Evolutionary conservation across 1,140 invertebrate species (phyloP).

Genomic region (Drosophila elegans): DNA sequence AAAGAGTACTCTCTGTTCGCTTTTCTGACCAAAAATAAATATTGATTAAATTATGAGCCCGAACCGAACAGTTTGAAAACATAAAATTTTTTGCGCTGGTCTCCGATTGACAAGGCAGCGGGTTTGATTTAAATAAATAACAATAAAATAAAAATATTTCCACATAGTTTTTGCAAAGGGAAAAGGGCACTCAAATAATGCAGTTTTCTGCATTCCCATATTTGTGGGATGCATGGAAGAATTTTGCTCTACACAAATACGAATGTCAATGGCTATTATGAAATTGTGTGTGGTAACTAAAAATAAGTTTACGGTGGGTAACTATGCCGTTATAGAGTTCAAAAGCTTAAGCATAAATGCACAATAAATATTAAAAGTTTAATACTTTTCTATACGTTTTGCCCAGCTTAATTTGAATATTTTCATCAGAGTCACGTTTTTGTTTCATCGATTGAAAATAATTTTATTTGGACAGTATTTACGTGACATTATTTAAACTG

Average conservation of each 20-base stretch:
- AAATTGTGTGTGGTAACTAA: conserved; percentile 22
- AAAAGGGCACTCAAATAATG: background rate
- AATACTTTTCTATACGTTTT: background rate
- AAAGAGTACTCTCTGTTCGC: conserved; percentile 25
- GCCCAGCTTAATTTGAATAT: background rate
- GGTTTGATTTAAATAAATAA: conserved; percentile 58
- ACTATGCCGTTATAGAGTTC: conserved; percentile 1
- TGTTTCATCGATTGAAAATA: too few species aligned
- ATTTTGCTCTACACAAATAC: conserved; percentile 12
- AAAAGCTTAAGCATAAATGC: conserved; percentile 30
- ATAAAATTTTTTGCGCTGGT: conserved; percentile 1
- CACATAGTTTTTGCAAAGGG: conserved; percentile 11
- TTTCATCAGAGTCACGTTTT: too few species aligned
- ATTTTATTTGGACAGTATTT: too few species aligned
- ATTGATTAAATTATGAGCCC: conserved; percentile 47
- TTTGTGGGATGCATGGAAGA: background rate
- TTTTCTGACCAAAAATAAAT: conserved; percentile 36
- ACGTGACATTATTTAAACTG: too few species aligned
- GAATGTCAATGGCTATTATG: conserved; percentile 25
- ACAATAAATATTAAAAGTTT: conserved; percentile 1
- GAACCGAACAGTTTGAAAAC: conserved; percentile 26
- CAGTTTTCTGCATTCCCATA: background rate
- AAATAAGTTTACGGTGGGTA: conserved; percentile 7
- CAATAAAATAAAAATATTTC: conserved; percentile 41
- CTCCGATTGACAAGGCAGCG: conserved; percentile 24